These are phyloP conservation scores for Labeo calbasu DNA, from an alignment of 2,797 vertebrate species.

Conservation along the genomic window DNA sequence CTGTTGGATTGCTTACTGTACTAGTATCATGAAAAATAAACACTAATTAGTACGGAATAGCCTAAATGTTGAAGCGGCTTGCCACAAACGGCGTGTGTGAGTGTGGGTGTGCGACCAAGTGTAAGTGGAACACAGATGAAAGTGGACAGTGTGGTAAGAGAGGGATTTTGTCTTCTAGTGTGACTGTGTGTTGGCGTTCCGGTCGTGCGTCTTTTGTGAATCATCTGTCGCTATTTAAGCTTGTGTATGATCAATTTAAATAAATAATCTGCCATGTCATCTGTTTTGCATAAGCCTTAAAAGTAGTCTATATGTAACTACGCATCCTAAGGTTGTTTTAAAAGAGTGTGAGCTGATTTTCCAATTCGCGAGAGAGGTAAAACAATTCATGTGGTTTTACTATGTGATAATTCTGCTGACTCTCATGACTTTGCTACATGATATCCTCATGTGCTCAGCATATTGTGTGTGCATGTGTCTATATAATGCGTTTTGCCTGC, in stretches of 20 bases:
- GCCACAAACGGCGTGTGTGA: not conserved
- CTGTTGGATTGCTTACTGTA: not conserved
- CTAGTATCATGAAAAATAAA: not conserved
- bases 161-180: slow-evolving; percentile 50
- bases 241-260: slow-evolving; percentile 1
- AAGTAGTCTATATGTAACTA: not conserved
- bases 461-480: slow-evolving; percentile 58
- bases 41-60: not conserved
- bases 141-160: slow-evolving; percentile 45
- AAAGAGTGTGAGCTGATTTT: slow-evolving; percentile 17
- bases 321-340: not conserved
- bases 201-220: slow-evolving; percentile 30
- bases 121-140: slow-evolving; percentile 30
- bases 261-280: slow-evolving; percentile 4
- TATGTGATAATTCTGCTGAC: slow-evolving; percentile 42
- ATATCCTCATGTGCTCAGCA: slow-evolving; percentile 55
- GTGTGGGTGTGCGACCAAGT: slow-evolving; percentile 17
- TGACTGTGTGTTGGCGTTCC: slow-evolving; percentile 62
- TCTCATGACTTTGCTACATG: slow-evolving; percentile 32
- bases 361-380: not conserved
- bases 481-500: slow-evolving; percentile 35
- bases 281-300: slow-evolving; percentile 3
- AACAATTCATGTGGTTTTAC: slow-evolving; percentile 13
- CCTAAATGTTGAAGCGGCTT: not conserved
- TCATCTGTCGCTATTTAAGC: slow-evolving; percentile 12